Base-by-base conservation (phyloP, 2,113 vertebrate species). In the Channa maculata region DNA sequence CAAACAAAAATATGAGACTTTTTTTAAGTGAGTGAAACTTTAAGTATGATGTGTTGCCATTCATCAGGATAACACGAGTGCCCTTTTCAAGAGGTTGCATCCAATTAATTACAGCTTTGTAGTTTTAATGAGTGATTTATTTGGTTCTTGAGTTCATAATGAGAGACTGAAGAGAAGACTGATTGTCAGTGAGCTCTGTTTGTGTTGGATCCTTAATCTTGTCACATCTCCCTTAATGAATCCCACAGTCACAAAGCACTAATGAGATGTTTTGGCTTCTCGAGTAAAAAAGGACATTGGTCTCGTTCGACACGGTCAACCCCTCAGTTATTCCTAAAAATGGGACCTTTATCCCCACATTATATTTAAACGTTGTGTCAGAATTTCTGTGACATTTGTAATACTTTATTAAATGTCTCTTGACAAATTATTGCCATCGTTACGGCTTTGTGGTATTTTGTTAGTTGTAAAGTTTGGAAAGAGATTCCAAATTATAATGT, bases 201-300 rank as follows among this genome's bases (percentile, higher is more conserved):
- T 70, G 14, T 15, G 36, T 58, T 53, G 60, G 36, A 15, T 58
- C 45, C 39, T 39, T 73, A 53, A 86, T 83, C 44, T 73, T 49
- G 4, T 82, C 77, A 52, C 83, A 41, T 75, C 75, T 80, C 65
- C 75, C 41, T 55, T 81, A 79, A 86, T 85, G 76, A 80, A 57
- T 64, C 58, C 4, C 72, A 57, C 63, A 55, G n/a, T 79, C 51
- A 69, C 85, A 77, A 60, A 68, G 72, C 77, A 71, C 69, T 82
- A 87, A 89, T 84, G 66, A 83, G 65, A 62, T 79, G 51, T 59
- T 81, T 45, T 37, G 51, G 76, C 49, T 65, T 63, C 65, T 41
- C 4, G 6, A 5, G 6, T 5, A 7, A 7, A 7, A 41, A 4
- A 41, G 24, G 4, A 13, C 63, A 64, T 41, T 39, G 41, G 7